A percentile compares a stretch with the other conserved stretches of the same genome.
These are phyloP conservation scores for Phocoena sinus DNA, from an alignment of 2,113 vertebrate genomes.

Conservation along the genomic window DNA sequence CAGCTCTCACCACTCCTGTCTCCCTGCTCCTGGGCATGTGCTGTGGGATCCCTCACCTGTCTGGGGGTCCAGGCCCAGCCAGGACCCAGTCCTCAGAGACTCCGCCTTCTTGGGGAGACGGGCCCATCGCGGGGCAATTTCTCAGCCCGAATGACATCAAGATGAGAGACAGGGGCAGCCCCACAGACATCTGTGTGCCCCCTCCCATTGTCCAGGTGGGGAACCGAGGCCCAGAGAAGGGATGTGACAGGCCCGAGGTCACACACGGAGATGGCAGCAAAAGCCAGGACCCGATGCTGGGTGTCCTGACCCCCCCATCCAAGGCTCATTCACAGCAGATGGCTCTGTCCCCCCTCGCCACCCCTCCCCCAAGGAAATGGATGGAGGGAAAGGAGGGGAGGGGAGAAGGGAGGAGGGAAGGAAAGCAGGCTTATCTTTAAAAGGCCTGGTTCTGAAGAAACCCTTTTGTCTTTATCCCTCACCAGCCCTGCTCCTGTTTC, in stretches of 20 bases:
- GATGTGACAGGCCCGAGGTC: neutral
- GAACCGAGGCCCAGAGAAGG: neutral
- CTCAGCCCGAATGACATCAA: neutral
- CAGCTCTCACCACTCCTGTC: neutral
- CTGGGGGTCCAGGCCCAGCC: neutral
- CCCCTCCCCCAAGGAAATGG: neutral
- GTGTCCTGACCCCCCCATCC: neutral
- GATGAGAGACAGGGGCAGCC: rapidly evolving
- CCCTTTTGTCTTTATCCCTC: neutral
- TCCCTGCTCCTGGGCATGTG: neutral
- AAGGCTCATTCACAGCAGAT: rapidly evolving
- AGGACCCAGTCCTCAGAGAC: neutral
- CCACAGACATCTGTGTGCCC: rapidly evolving
- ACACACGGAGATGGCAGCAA: neutral
- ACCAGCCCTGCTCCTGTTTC: neutral
- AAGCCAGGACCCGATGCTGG: neutral
- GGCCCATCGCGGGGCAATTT: neutral
- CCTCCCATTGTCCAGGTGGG: neutral
- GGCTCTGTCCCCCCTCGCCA: neutral
- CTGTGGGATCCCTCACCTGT: neutral
- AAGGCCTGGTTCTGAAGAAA: neutral
- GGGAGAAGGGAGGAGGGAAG: neutral
- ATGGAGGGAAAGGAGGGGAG: neutral
- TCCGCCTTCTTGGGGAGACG: rapidly evolving
- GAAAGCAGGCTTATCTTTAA: no score